phyloP scores from a whole-genome alignment of 2,113 vertebrate genomes.

The Ivindomyrus marchei region DNA sequence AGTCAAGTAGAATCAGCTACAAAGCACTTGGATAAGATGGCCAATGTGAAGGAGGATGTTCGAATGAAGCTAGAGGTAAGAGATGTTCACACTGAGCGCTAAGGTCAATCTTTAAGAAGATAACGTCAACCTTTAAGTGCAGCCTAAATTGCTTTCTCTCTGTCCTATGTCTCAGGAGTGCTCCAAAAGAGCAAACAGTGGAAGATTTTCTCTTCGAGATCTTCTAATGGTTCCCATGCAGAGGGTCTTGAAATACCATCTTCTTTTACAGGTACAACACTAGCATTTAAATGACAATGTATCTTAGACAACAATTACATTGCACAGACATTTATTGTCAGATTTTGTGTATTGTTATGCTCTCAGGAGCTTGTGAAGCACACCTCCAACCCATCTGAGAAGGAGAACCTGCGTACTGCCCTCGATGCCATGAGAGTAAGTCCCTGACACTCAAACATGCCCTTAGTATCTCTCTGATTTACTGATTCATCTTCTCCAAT shows the following conservation, averaged over 20 bases:
- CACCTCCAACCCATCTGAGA: slow-evolving; percentile 65
- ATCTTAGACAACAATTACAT: background rate
- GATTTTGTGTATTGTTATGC: slow-evolving; percentile 50
- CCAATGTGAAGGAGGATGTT: slow-evolving; percentile 67
- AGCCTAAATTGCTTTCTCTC: background rate
- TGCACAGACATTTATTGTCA: background rate
- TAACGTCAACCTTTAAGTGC: background rate
- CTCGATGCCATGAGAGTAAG: slow-evolving; percentile 78
- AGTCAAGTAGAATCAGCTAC: slow-evolving; percentile 80
- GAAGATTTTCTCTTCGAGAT: slow-evolving; percentile 79
- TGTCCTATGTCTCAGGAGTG: slow-evolving; percentile 66
- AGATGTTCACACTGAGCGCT: no score
- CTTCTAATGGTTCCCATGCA: slow-evolving; percentile 92
- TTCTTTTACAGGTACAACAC: slow-evolving; percentile 63
- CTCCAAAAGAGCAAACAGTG: slow-evolving; percentile 81
- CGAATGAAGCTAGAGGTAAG: slow-evolving; percentile 83
- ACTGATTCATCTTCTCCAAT: background rate
- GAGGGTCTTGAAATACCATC: slow-evolving; percentile 83
- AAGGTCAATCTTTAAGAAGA: background rate
- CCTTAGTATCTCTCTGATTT: background rate
- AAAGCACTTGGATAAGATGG: slow-evolving; percentile 72
- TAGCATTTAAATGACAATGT: slow-evolving; percentile 12
- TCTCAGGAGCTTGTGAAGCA: slow-evolving; percentile 81
- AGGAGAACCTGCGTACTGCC: slow-evolving; percentile 72
- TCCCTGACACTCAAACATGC: background rate